Evolutionary conservation across 2,797 vertebrate genomes (phyloP).

Genomic region (Channallabes apus): DNA sequence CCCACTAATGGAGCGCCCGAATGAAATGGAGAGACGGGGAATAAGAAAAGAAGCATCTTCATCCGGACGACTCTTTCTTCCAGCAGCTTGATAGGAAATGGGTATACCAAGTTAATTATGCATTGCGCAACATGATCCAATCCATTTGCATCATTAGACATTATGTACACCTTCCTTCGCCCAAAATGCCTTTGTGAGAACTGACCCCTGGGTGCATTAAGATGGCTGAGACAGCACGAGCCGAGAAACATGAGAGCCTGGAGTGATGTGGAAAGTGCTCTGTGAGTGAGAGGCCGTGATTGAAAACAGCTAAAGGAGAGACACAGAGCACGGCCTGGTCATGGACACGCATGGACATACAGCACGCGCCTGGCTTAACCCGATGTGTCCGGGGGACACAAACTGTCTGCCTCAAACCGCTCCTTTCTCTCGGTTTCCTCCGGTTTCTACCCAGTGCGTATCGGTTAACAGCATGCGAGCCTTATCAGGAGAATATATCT

Average conservation of each 20-base stretch:
- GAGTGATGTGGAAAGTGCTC: constrained; percentile 51
- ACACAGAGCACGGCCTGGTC: constrained; percentile 4
- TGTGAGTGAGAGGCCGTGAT: constrained; percentile 51
- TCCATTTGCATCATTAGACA: constrained; percentile 59
- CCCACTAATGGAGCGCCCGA: constrained; percentile 36
- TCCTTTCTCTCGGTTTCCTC: neutral
- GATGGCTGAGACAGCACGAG: constrained; percentile 52
- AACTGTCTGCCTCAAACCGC: constrained; percentile 11
- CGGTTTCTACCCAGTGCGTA: constrained; percentile 46
- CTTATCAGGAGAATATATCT: constrained; percentile 53
- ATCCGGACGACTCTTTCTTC: constrained; percentile 34
- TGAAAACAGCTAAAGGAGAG: constrained; percentile 51
- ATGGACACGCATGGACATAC: constrained; percentile 25
- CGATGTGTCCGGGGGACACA: constrained; percentile 48
- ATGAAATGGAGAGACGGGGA: constrained; percentile 34
- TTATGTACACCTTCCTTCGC: constrained; percentile 55
- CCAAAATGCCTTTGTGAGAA: constrained; percentile 49
- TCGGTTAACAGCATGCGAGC: constrained; percentile 53
- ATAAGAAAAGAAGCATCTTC: constrained; percentile 40
- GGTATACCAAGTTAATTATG: constrained; percentile 58
- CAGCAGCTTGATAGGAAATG: constrained; percentile 53
- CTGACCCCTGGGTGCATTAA: constrained; percentile 55
- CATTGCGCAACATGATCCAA: constrained; percentile 58
- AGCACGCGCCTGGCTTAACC: constrained; percentile 35
- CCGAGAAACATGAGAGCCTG: constrained; percentile 53